Base-by-base conservation (phyloP, 1,140 invertebrate species). In the Heliconius congener region DNA sequence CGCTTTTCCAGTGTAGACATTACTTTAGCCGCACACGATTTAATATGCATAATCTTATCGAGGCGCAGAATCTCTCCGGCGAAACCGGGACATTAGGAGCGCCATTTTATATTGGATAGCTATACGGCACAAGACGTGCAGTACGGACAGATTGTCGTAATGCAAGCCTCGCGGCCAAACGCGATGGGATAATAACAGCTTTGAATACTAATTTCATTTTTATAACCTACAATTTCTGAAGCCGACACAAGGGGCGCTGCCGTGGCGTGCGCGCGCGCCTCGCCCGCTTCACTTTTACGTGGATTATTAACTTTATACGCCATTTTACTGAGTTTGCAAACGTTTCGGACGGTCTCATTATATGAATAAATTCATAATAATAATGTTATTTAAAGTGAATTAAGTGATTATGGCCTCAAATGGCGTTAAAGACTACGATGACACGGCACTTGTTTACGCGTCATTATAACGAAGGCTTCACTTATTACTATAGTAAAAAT, bases 171-270 rank as follows among this genome's bases (percentile, higher is more conserved):
- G 90, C 89, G 91, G 94, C 91, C 91, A 93, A 93, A 93, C 90
- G 91, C 94, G 94, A 95, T 94, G 94, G 93, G 94, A 95, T 95
- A 95, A 95, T 95, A 95, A 95, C 93, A 95, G 88, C 93, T 95
- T 95, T 95, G 93, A 90, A 91, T 93, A 95, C 94, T 95, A 95
- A 95, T 95, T 95, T 95, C 94, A 94, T 95, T 94, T 95, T 95
- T 94, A 95, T 94, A 94, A 94, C 93, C 93, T 93, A 93, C 93
- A 94, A 94, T 95, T 95, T 95, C 84, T 88, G 92, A 94, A 90
- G 93, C 93, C 93, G 92, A 94, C 93, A 94, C 91, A 93, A 92
- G 92, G 87, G 91, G 92, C 92, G 91, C 92, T 93, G 93, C 93
- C 81, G 93, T 93, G 89, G 92, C 91, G 91, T 93, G 93, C 93